These are phyloP conservation scores for Holothuria leucospilota DNA, from an alignment of 53 echinoderm and acorn worm genomes.

Conservation along the genomic window DNA sequence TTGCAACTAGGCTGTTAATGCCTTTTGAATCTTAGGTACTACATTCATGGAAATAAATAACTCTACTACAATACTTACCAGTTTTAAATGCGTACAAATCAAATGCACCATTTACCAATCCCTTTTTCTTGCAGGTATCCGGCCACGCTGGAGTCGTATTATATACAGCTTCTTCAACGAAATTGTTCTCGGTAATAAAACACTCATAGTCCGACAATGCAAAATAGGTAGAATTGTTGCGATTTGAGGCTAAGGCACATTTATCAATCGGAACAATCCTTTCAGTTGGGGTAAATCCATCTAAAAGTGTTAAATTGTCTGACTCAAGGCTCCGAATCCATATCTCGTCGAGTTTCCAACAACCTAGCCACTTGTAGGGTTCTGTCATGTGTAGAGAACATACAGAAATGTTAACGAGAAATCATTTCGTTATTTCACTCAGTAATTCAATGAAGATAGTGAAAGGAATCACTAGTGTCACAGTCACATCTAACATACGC, in stretches of 20 bases:
- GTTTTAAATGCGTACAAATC: conserved; percentile 3
- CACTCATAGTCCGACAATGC: neutral
- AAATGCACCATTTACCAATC: neutral
- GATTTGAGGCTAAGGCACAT: conserved; percentile 7
- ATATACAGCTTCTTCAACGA: neutral
- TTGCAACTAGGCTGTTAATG: too few relatives aligned
- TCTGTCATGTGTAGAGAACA: neutral
- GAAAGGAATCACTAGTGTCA: too few relatives aligned
- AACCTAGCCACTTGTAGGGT: conserved; percentile 12
- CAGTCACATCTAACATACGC: too few relatives aligned
- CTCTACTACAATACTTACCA: too few relatives aligned
- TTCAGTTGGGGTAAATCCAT: conserved; percentile 1
- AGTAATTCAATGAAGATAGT: too few relatives aligned
- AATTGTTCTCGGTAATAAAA: neutral
- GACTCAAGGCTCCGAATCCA: neutral
- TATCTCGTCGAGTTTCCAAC: neutral
- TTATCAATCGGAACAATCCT: neutral
- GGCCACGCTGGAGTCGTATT: neutral
- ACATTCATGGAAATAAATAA: too few relatives aligned
- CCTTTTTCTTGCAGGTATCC: neutral
- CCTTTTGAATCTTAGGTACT: too few relatives aligned
- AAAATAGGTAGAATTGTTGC: neutral
- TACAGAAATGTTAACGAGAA: too few relatives aligned
- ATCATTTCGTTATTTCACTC: too few relatives aligned
- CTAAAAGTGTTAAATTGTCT: neutral